Base-by-base conservation (phyloP, 2,797 vertebrate species). In the Brachyrhaphis roseni region DNA sequence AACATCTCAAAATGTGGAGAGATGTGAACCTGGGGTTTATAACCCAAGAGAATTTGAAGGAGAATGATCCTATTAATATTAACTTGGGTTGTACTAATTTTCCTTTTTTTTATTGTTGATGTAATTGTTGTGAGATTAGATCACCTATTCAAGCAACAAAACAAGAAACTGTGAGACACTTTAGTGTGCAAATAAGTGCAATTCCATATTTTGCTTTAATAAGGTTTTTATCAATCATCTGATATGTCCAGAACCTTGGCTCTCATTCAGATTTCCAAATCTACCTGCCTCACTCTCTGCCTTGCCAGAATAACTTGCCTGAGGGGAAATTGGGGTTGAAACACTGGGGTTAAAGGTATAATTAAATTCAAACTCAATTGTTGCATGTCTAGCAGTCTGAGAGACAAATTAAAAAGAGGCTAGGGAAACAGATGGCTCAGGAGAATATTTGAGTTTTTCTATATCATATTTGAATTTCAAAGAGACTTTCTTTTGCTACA, bases 331-430 rank as follows among this genome's bases (percentile, higher is more conserved):
- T 90, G 90, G 81, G 91, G 92, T 93, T 91, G 89, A 91, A 92
- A 90, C 86, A 88, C 79, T 76, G 77, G 86, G 92, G 92, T 92
- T 86, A 93, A 93, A 94, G 92, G 92, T 94, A 87, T 92, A 93
- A 95, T 95, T 93, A 93, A 79, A 94, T 92, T 91, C 89, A 89
- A 85, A 85, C 85, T 92, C 89, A 86, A 90, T 91, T 86, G 81
- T 92, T 82, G 82, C 88, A 89, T 92, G 89, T 92, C 88, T 90
- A 83, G 87, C 86, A 88, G 81, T 86, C 81, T 82, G 82, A 82
- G 84, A 87, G 90, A 76, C 64, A 88, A 91, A 93, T 92, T 79
- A 88, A 80, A 72, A 72, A 57, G 57, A 82, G 78, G 76, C 76
- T 34, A 68, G 77, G 53, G 82, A 79, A 85, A 78, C 78, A 53